Evolutionary conservation across 2,797 vertebrate genomes (phyloP).

Genomic region (Pagetopsis macropterus): DNA sequence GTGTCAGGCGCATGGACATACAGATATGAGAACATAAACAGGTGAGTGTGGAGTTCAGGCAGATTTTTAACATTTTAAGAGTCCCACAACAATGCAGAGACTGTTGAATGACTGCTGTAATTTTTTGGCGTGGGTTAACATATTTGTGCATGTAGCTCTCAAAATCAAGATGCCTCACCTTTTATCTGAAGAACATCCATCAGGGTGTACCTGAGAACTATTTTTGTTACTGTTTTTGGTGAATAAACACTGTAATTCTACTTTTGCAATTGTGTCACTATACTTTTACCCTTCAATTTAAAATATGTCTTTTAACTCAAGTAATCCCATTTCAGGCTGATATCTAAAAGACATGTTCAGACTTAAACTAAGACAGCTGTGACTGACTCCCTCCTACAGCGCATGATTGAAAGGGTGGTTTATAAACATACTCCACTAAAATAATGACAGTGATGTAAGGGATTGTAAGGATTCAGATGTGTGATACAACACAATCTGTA

Average conservation of each 20-base stretch:
- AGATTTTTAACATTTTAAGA: slow-evolving; percentile 9
- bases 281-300: slow-evolving; percentile 22
- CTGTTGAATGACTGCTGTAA: slow-evolving; percentile 1
- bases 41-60: slow-evolving; percentile 1
- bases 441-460: slow-evolving; percentile 33
- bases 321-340: background rate
- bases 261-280: slow-evolving; percentile 9
- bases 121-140: background rate
- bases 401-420: slow-evolving; percentile 24
- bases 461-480: slow-evolving; percentile 33
- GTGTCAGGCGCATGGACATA: slow-evolving; percentile 20
- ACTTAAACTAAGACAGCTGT: slow-evolving; percentile 23
- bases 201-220: slow-evolving; percentile 12
- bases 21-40: slow-evolving; percentile 32
- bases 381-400: slow-evolving; percentile 27
- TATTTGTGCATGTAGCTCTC: background rate
- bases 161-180: slow-evolving; percentile 16
- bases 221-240: slow-evolving; percentile 22
- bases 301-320: slow-evolving; percentile 16
- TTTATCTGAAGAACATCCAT: slow-evolving; percentile 19
- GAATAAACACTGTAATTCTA: slow-evolving; percentile 25
- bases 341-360: slow-evolving; percentile 19
- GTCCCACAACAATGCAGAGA: slow-evolving; percentile 2
- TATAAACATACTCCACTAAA: slow-evolving; percentile 15
- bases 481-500: slow-evolving; percentile 46